A percentile compares a stretch with the other conserved stretches of the same genome.
Conservation (phyloP, 2,888 invertebrate species). For the Panzeria rudis region DNA sequence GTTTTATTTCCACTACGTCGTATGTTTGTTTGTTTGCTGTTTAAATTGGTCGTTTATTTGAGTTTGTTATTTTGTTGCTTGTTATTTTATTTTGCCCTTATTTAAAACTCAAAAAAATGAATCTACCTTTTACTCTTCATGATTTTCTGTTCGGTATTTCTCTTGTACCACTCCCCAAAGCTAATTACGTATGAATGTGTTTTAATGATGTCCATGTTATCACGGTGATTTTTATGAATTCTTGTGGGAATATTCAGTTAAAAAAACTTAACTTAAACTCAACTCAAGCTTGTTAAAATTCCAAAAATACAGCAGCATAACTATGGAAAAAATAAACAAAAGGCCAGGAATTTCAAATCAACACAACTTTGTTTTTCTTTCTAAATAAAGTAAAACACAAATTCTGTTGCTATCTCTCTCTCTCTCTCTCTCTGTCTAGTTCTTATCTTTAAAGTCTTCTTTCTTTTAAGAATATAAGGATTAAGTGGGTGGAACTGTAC, state of each 20-base stretch:
- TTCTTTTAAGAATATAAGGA: not conserved
- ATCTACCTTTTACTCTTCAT: constrained; percentile 54
- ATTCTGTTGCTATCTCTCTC: not conserved
- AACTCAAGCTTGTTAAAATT: constrained; percentile 71
- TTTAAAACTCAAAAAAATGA: constrained; percentile 49
- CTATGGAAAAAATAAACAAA: constrained; percentile 48
- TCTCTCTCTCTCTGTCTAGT: not conserved
- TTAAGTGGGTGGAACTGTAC: constrained; percentile 71
- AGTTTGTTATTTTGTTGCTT: constrained; percentile 11
- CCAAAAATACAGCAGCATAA: constrained; percentile 65
- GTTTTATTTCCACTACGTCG: constrained; percentile 37
- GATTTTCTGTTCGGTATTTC: constrained; percentile 51
- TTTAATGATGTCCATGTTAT: constrained; percentile 73
- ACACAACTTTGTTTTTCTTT: constrained; percentile 38
- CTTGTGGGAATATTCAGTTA: constrained; percentile 72
- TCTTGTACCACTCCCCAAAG: constrained; percentile 64
- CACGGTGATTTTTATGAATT: constrained; percentile 73
- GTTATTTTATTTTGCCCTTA: constrained; percentile 67
- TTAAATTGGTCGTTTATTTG: constrained; percentile 31
- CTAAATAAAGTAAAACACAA: not conserved
- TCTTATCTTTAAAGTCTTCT: not conserved
- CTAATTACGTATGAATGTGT: constrained; percentile 73
- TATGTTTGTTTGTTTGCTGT: constrained; percentile 15
- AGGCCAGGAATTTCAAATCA: constrained; percentile 55
- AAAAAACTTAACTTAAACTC: constrained; percentile 50